Base-by-base conservation (phyloP, 1,140 invertebrate genomes). In the Homalodisca vitripennis region DNA sequence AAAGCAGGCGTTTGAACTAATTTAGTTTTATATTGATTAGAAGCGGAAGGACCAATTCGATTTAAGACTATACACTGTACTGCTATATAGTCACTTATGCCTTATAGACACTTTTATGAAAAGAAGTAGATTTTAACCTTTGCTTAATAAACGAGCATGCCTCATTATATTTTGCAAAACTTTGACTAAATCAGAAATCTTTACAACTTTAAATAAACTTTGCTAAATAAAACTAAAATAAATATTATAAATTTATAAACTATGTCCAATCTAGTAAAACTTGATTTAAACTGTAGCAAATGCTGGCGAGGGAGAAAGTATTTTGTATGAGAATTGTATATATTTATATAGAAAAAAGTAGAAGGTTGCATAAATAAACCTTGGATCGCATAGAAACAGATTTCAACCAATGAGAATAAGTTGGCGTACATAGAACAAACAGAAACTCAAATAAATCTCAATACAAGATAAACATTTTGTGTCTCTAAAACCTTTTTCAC, bases 61-160 rank as follows among this genome's bases (percentile, higher is more conserved):
- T 66, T 32, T 66, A 66, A 46, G 32, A 66, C 41, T 46, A 32
- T 47, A 22, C 3, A 46, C 24, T 31, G 20, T 41, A 46, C 27
- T 46, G 24, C 32, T 46, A 41, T 26, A 20, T 3, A 30, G 41
- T 46, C 63, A 46, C 41, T 66, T 26, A 66, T 66, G 63, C 63
- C 63, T 66, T 66, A 66, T 66, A 66, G 63, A 66, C 32, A 66
- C 32, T 41, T 46, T 66, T 47, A 66, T 41, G 32, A 46, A 46
- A 66, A 66, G 24, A 46, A 27, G 55, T 60, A 60, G 55, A 27
- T 60, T 6, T 60, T 41, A 60, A 60, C 14, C 55, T 60, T 60
- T 13, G 26, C 14, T 60, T 60, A 24, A 30, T n/a, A n/a, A n/a
- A 60, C 13, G 3, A 10, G 14, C 55, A 29, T 60, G 24, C 55